Evolutionary conservation across 2,888 invertebrate genomes (phyloP).

Genomic region (Dendrolimus houi): DNA sequence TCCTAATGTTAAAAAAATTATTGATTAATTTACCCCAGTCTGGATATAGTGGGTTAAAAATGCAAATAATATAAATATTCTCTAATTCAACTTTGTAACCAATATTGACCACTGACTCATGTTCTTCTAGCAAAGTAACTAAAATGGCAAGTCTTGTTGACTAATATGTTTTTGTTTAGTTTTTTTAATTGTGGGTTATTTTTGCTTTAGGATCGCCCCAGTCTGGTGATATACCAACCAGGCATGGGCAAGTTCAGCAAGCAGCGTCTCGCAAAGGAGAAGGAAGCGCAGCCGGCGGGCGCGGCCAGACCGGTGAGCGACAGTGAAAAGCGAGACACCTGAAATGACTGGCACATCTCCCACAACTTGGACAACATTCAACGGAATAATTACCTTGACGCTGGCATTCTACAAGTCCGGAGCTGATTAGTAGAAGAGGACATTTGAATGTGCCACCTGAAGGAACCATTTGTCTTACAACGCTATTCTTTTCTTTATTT

Average conservation of each 20-base stretch:
- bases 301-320: constrained; percentile 48
- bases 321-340: constrained; percentile 72
- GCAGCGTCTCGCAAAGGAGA: constrained; percentile 75
- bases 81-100: no score
- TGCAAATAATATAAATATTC: no score
- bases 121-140: no score
- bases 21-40: no score
- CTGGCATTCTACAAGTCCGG: constrained; percentile 59
- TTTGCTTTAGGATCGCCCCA: constrained; percentile 84
- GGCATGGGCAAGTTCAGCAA: constrained; percentile 89
- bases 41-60: no score
- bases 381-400: constrained; percentile 58
- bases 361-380: constrained; percentile 68
- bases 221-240: constrained; percentile 92
- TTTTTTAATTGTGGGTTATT: no score
- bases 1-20: no score
- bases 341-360: constrained; percentile 41
- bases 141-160: no score
- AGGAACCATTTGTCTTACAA: constrained; percentile 28
- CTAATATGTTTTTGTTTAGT: no score
- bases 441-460: constrained; percentile 57
- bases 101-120: no score
- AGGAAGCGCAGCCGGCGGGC: constrained; percentile 37
- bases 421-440: constrained; percentile 50
- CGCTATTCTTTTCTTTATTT: no score